Evolutionary conservation across 1,140 invertebrate genomes (phyloP).

Genomic region (Drosophila malerkotliana): DNA sequence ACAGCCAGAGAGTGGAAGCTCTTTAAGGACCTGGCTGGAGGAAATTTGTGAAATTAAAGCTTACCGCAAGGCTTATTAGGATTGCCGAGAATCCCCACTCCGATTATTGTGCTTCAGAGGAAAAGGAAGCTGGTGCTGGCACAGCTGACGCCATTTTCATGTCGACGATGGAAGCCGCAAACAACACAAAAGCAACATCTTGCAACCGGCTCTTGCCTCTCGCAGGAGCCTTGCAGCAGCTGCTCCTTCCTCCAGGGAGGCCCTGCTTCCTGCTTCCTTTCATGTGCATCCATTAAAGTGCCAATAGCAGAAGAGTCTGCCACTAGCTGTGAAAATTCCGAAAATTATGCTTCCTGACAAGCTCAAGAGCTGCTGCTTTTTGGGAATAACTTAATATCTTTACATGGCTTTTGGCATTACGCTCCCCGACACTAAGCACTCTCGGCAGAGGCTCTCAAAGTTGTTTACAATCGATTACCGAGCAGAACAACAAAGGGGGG

Average conservation of each 20-base stretch:
- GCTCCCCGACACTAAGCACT: not conserved
- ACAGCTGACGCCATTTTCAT: constrained; percentile 66
- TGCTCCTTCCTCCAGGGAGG: constrained; percentile 1
- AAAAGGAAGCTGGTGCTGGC: constrained; percentile 19
- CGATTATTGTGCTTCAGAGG: constrained; percentile 29
- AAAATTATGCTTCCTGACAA: constrained; percentile 38
- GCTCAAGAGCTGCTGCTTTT: constrained; percentile 20
- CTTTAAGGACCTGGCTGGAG: not conserved
- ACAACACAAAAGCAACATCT: constrained; percentile 51
- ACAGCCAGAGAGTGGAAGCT: not conserved
- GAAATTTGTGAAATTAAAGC: constrained; percentile 34
- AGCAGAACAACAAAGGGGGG: no score
- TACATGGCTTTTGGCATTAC: constrained; percentile 5
- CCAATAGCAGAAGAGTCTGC: constrained; percentile 40
- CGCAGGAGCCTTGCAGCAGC: constrained; percentile 51
- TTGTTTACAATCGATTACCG: no score
- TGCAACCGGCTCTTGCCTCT: constrained; percentile 21
- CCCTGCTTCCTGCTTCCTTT: constrained; percentile 5
- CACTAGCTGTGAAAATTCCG: constrained; percentile 27
- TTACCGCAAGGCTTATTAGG: constrained; percentile 12
- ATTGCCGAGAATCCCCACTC: constrained; percentile 27
- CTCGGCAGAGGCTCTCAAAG: no score
- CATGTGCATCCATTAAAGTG: constrained; percentile 55
- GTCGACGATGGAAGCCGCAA: constrained; percentile 53
- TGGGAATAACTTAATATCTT: constrained; percentile 18